Base-by-base conservation (phyloP, 1,140 invertebrate genomes). In the Pogonognathellus flavescens region DNA sequence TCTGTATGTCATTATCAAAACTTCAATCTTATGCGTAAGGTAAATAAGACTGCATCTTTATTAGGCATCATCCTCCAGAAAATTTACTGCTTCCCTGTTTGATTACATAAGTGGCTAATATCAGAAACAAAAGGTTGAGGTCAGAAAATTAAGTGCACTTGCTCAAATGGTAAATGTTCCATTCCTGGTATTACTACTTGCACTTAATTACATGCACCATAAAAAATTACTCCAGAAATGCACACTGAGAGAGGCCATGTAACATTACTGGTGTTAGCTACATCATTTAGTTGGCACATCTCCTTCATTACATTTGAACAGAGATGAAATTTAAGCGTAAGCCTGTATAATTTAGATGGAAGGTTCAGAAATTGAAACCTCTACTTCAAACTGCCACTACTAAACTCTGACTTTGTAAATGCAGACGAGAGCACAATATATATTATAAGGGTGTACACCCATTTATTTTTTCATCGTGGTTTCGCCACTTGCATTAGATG, bases 171-270 rank as follows among this genome's bases (percentile, higher is more conserved):
- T 20, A 60, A 60, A 6, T 6, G 59, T 6, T 9, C 18, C 31
- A 41, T 41, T 41, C 31, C 31, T 41, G 31, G 31, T 41, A 41
- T 41, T 41, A 41, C 31, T 41, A 41, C 31, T 41, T 41, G 31
- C 31, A 41, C 31, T 41, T 41, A 41, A 41, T 41, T 41, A 41
- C 31, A 41, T 41, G 31, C 31, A 41, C 31, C 31, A 60, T 60
- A 20, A 60, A 60, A 20, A 60, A 20, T n/a, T 20, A 60, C 18
- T 60, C 59, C 59, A 60, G 59, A 60, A 60, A 60, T 60, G 59
- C 59, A 60, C n/a, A 60, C 11, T 18, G 8, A 18, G 18, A 60
- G 59, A 10, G 4, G 18, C 57, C n/a, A n/a, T n/a, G n/a, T n/a
- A n/a, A n/a, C n/a, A n/a, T 10, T 18, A 60, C 57, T 18, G n/a